Percentiles rank a stretch among this genome's conserved stretches.
Evolutionary conservation across 1,140 invertebrate genomes (phyloP).

Genomic region (Phocides pigmalion): DNA sequence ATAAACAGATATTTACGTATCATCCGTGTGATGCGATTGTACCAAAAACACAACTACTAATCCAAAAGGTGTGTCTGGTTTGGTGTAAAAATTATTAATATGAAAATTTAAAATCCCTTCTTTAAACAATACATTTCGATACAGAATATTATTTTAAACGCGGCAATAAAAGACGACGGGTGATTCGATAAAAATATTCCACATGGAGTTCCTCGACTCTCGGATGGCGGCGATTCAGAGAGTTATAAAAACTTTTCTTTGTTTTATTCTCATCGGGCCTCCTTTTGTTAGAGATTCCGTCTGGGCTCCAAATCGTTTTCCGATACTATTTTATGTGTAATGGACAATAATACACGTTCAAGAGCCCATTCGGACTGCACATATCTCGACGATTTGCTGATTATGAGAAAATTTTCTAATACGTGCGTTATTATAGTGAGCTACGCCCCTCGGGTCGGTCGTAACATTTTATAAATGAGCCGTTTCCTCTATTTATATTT

Average conservation of each 20-base stretch:
- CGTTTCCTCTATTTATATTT: conserved; percentile 35
- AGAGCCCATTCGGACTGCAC: conserved; percentile 39
- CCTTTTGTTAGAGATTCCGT: conserved; percentile 52
- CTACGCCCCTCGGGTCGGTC: conserved; percentile 5
- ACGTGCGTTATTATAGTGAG: conserved; percentile 22
- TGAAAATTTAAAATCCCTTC: not conserved
- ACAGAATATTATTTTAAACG: conserved; percentile 21
- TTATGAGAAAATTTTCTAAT: conserved; percentile 41
- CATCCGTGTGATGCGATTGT: too few relatives aligned
- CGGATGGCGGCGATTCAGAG: conserved; percentile 56
- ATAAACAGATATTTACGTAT: not conserved
- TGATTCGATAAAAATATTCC: conserved; percentile 33
- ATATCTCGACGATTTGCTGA: conserved; percentile 45
- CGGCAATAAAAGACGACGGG: conserved; percentile 27
- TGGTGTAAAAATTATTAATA: not conserved
- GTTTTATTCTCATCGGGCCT: conserved; percentile 53
- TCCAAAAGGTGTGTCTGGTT: too few relatives aligned
- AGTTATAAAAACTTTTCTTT: conserved; percentile 73
- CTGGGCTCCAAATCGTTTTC: conserved; percentile 74
- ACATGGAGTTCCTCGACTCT: conserved; percentile 36
- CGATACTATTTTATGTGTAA: conserved; percentile 70
- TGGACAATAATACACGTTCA: conserved; percentile 67
- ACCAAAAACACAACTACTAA: too few relatives aligned
- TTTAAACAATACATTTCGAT: conserved; percentile 15
- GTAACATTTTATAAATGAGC: conserved; percentile 28